Base-by-base conservation (phyloP, 2,113 vertebrate species). In the Pagrus major region DNA sequence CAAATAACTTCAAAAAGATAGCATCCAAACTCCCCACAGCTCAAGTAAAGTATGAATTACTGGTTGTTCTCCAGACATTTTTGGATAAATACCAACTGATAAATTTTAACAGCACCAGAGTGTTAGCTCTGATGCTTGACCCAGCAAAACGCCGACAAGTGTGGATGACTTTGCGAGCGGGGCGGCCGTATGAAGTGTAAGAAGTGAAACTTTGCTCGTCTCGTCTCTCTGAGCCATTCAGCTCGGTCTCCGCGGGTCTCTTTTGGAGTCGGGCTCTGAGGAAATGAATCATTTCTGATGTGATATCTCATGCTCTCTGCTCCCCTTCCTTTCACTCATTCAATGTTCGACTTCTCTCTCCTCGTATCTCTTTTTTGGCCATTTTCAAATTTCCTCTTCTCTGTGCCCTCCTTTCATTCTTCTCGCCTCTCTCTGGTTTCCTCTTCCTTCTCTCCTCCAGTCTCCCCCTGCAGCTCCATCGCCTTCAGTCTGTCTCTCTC, bases 401-500 rank as follows among this genome's bases (percentile, higher is more conserved):
- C 15, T 33, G 42, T 31, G 23, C 21, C 44, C 42, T 74, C 69
- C 42, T 77, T 56, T 82, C 37, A 29, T 70, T 78, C 69, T 47
- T 42, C 42, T 31, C 8, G 11, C 10, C 41, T 54, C 16, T 47
- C 39, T 33, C 52, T 14, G 55, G 1, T 49, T 60, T 55, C 25
- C 2, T 49, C 70, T 52, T 70, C 8, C 15, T 47, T 70, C 21
- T 52, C 46, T 81, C 29, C 49, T 52, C 15, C 59, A 20, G 35
- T 80, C 27, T 7, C 8, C 49, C 47, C 42, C 79, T 78, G 58
- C 58, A 47, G 11, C 71, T 81, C 56, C 49, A 4, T 12, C n/a
- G 27, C 54, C 81, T 76, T 20, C 76, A 71, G 51, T 63, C 52
- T 73, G 54, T 79, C 63, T 77, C 63, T 77, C 39, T 44, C 42